These are phyloP conservation scores for Manacus vitellinus DNA, from an alignment of 2,113 vertebrate species.

Conservation along the genomic window DNA sequence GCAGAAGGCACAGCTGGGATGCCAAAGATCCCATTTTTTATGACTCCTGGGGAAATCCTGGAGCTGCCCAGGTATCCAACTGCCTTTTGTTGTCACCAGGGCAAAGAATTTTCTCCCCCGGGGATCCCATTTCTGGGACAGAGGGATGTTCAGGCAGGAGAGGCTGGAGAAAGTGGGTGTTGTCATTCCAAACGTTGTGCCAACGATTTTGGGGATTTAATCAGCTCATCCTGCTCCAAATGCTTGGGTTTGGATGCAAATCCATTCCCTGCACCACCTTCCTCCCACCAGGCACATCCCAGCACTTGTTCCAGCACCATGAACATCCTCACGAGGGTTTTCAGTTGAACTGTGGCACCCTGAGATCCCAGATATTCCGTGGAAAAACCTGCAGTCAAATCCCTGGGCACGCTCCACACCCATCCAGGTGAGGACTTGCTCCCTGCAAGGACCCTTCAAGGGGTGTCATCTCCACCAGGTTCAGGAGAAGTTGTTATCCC, in stretches of 20 bases:
- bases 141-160: neutral
- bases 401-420: neutral
- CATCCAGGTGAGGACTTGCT: neutral
- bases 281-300: neutral
- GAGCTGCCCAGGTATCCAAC: neutral
- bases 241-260: neutral
- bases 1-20: neutral
- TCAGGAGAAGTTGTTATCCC: neutral
- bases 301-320: neutral
- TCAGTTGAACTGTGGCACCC: neutral
- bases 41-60: neutral
- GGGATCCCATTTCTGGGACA: neutral
- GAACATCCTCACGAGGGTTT: neutral
- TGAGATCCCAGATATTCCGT: neutral
- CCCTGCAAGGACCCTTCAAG: neutral
- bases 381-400: neutral
- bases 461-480: neutral
- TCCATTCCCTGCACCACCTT: neutral
- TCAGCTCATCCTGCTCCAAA: no score
- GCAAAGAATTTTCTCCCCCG: neutral
- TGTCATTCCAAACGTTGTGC: neutral
- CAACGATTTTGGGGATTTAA: neutral
- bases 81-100: neutral
- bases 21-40: neutral
- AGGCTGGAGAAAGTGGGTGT: neutral